Evolutionary conservation across 2,888 invertebrate species (phyloP).

Genomic region (Rhingia campestris): DNA sequence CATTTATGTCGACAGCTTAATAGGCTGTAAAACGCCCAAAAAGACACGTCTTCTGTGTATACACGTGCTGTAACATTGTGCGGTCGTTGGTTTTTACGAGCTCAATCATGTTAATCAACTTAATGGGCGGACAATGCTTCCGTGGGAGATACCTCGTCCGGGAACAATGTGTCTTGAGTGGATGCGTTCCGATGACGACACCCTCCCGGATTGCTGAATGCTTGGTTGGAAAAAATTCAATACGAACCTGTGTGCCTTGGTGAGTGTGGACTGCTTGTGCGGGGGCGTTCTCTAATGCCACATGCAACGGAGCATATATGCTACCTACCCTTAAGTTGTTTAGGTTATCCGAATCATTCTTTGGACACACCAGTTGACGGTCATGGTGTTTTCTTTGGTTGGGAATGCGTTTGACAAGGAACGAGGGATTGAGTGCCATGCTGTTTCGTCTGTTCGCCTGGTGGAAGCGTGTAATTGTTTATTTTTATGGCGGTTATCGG

Average conservation of each 20-base stretch:
- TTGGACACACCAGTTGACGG: background rate
- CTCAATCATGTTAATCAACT: conserved; percentile 14
- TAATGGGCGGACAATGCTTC: background rate
- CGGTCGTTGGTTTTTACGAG: conserved; percentile 7
- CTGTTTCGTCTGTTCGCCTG: conserved; percentile 42
- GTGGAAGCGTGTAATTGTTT: conserved; percentile 63
- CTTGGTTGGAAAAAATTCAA: conserved; percentile 71
- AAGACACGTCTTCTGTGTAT: conserved; percentile 7
- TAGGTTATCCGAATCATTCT: background rate
- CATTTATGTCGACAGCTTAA: conserved; percentile 80
- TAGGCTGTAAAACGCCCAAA: conserved; percentile 75
- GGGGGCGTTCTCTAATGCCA: conserved; percentile 26
- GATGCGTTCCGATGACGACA: background rate
- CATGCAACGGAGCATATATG: background rate
- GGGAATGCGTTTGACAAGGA: conserved; percentile 10
- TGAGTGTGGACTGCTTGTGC: conserved; percentile 17
- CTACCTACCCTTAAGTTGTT: conserved; percentile 31
- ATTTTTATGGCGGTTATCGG: conserved; percentile 44
- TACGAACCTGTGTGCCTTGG: conserved; percentile 44
- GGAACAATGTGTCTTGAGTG: background rate
- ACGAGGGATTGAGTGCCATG: background rate
- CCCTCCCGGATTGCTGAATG: conserved; percentile 50
- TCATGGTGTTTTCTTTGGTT: background rate
- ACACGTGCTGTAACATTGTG: conserved; percentile 3
- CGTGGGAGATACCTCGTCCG: background rate